Evolutionary conservation across 1,140 invertebrate species (phyloP).

Genomic region (Euura saliciscinereae): DNA sequence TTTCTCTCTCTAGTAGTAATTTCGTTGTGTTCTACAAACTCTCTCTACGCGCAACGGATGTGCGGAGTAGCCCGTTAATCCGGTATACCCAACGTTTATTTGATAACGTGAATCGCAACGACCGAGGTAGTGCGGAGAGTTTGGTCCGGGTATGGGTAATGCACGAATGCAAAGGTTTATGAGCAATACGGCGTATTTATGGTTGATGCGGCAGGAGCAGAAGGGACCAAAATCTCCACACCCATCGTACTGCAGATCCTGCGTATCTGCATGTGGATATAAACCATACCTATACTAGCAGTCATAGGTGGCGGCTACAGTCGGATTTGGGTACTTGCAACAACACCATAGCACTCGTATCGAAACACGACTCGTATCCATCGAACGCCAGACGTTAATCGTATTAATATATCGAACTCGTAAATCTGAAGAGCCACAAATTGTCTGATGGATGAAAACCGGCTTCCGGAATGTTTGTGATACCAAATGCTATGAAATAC

Average conservation of each 20-base stretch:
- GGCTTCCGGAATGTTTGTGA: constrained; percentile 28
- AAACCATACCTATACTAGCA: no score
- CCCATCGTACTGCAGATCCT: no score
- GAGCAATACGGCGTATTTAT: constrained; percentile 58
- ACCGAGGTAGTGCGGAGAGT: constrained; percentile 18
- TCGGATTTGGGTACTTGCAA: neutral
- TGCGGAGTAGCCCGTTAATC: constrained; percentile 32
- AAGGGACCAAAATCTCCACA: neutral
- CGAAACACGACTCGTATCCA: neutral
- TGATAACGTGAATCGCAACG: constrained; percentile 40
- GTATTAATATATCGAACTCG: constrained; percentile 53
- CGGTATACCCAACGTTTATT: constrained; percentile 40
- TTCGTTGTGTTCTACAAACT: no score
- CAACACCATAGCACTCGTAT: neutral
- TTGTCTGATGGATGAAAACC: no score
- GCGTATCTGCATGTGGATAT: neutral
- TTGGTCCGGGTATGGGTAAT: constrained; percentile 48
- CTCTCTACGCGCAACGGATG: neutral
- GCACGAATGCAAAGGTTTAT: constrained; percentile 58
- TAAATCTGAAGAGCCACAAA: constrained; percentile 46
- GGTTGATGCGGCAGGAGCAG: constrained; percentile 29
- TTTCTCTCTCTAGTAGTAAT: no score
- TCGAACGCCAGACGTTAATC: constrained; percentile 39
- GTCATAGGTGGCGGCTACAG: no score
- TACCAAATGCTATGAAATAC: neutral